Conservation (phyloP, 2,888 invertebrate genomes). For the Crioceris asparagi region DNA sequence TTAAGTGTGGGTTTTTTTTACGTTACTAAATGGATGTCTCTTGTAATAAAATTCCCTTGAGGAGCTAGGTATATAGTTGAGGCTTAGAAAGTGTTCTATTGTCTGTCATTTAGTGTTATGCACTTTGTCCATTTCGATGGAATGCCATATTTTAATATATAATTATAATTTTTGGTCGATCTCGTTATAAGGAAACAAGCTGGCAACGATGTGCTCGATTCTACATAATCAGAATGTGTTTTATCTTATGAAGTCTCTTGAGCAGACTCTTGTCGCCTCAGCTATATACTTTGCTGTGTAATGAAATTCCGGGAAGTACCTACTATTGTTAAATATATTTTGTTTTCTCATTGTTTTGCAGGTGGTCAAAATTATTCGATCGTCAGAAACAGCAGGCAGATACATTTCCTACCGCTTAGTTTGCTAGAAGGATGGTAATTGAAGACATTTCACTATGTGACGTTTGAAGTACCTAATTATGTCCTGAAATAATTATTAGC, state of each 20-base stretch:
- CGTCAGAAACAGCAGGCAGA: slow-evolving; percentile 95
- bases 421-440: too few species aligned
- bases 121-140: too few species aligned
- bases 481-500: neutral
- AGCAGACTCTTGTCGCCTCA: neutral
- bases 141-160: too few species aligned
- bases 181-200: too few species aligned
- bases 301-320: neutral
- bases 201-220: neutral
- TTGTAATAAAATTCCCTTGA: too few species aligned
- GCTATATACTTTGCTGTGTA: neutral
- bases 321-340: slow-evolving; percentile 2
- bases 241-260: neutral
- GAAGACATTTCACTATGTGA: too few species aligned
- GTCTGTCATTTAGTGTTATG: too few species aligned
- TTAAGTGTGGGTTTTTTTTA: too few species aligned
- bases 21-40: too few species aligned
- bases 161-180: too few species aligned
- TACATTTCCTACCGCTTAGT: slow-evolving; percentile 97
- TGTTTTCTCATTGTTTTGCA: slow-evolving; percentile 37
- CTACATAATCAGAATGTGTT: neutral
- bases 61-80: too few species aligned
- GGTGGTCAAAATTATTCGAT: slow-evolving; percentile 96
- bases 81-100: too few species aligned
- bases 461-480: neutral